Conservation (phyloP, 1,140 invertebrate genomes). For the Cepaea nemoralis region DNA sequence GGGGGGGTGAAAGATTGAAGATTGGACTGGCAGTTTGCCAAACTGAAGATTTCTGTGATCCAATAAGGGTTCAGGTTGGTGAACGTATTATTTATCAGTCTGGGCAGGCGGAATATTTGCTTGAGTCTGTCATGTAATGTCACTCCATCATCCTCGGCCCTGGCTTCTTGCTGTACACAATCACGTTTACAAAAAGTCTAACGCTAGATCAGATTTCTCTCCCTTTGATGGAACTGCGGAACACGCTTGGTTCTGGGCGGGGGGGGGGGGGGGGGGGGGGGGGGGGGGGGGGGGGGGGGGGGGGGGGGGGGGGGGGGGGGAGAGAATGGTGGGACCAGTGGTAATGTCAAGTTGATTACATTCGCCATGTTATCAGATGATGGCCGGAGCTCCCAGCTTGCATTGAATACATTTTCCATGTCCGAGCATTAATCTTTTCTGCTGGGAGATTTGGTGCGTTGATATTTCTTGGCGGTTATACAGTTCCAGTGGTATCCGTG, state of each 20-base stretch:
- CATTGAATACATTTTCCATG: neutral
- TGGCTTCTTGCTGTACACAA: neutral
- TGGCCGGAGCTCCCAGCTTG: neutral
- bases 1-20: too few relatives aligned
- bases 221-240: neutral
- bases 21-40: neutral
- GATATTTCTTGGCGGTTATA: too few relatives aligned
- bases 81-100: neutral
- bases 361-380: neutral
- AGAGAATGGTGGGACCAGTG: slow-evolving; percentile 3
- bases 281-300: too few relatives aligned
- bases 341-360: neutral
- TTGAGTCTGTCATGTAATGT: neutral
- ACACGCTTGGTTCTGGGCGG: neutral
- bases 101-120: neutral
- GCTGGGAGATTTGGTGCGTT: too few relatives aligned
- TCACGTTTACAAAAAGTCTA: neutral
- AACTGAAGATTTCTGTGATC: neutral
- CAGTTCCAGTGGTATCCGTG: too few relatives aligned
- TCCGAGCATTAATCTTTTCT: neutral
- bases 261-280: too few relatives aligned
- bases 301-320: too few relatives aligned
- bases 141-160: too few relatives aligned
- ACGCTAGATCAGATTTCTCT: neutral
- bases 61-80: neutral